A percentile compares a stretch with the other conserved stretches of the same genome.
Conservation (phyloP, 2,113 vertebrate genomes). For the Cyprinodon tularosa region DNA sequence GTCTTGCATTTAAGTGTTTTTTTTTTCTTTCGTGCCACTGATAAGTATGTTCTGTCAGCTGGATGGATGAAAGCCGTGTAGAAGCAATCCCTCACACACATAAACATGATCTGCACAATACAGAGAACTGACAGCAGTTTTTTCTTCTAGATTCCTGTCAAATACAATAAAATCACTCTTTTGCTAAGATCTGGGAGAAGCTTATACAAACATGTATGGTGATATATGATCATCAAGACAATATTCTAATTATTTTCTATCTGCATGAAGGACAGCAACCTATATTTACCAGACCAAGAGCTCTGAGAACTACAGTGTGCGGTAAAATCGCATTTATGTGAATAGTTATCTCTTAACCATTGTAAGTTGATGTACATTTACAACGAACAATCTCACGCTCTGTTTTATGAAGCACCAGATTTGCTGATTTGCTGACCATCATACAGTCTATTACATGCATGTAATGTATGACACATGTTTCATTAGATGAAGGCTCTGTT, state of each 20-base stretch:
- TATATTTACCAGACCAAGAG: not conserved
- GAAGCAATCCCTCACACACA: constrained; percentile 5
- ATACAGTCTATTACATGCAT: not conserved
- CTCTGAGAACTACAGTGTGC: not conserved
- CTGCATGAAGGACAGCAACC: not conserved
- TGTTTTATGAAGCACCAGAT: not conserved
- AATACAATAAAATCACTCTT: not conserved
- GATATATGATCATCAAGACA: not conserved
- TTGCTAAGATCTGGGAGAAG: not conserved
- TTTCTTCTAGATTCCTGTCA: not conserved
- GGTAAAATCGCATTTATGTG: constrained; percentile 4
- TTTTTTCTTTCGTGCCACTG: not conserved
- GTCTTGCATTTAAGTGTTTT: not conserved
- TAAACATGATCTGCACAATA: not conserved
- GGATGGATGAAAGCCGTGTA: constrained; percentile 19
- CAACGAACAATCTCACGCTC: not conserved
- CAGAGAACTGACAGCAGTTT: constrained; percentile 3
- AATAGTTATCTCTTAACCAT: constrained; percentile 1
- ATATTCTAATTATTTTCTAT: not conserved
- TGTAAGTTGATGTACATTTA: constrained; percentile 4
- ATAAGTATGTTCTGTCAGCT: not conserved
- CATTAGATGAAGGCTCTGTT: not conserved
- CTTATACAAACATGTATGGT: not conserved
- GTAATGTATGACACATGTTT: not conserved
- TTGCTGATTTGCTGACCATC: not conserved